These are phyloP conservation scores for Corythucha ciliata DNA, from an alignment of 2,888 invertebrate genomes.

Conservation along the genomic window DNA sequence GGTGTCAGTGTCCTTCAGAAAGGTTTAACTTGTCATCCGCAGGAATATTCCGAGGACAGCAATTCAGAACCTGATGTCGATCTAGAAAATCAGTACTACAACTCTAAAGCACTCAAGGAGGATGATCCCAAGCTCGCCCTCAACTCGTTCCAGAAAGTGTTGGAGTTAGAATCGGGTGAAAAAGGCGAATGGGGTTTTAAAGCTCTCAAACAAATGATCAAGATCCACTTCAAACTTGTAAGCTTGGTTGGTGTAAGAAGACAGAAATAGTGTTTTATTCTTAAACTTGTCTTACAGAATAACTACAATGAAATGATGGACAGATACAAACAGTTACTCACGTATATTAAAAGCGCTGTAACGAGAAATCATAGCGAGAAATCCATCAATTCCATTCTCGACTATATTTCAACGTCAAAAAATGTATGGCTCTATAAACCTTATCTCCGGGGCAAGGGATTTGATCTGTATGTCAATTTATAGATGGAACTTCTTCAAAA, in stretches of 20 bases:
- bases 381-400: conserved; percentile 97
- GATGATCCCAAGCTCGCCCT: conserved; percentile 88
- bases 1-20: too few relatives aligned
- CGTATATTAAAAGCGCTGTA: conserved; percentile 98
- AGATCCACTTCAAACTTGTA: conserved; percentile 97
- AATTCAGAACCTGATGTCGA: conserved; percentile 99
- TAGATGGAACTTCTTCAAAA: conserved; percentile 96
- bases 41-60: conserved; percentile 98
- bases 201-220: conserved; percentile 99
- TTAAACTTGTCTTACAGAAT: conserved; percentile 52
- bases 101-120: conserved; percentile 96
- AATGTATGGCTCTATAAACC: conserved; percentile 53
- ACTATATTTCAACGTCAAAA: conserved; percentile 98
- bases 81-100: conserved; percentile 98
- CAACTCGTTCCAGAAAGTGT: conserved; percentile 87
- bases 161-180: conserved; percentile 93
- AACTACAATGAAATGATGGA: conserved; percentile 94
- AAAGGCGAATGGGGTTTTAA: conserved; percentile 99
- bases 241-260: too few relatives aligned
- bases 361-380: conserved; percentile 99
- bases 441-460: neutral
- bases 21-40: too few relatives aligned
- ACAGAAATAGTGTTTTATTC: too few relatives aligned
- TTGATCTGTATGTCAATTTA: conserved; percentile 33
- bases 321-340: conserved; percentile 88